Evolutionary conservation across 2,888 invertebrate genomes (phyloP), one percentile per base, ranked within the genome.

Genomic region (Drosophila monieri): DNA sequence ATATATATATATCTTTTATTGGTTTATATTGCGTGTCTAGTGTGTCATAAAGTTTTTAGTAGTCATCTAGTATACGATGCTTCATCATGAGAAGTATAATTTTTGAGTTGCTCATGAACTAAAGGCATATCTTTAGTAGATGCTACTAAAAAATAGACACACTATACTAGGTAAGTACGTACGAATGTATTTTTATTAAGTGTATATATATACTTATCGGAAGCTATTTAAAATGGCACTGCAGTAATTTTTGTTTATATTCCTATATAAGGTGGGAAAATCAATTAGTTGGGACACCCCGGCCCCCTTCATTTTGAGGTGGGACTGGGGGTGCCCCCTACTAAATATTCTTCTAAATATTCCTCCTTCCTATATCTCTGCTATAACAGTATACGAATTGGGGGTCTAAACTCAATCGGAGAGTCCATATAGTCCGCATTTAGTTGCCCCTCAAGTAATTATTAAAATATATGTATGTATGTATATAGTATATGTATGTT

Each of bases 161-260:
- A n/a, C 47, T 57, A 47, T 57, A 32, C 57, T 25, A 41, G 47
- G 47, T 61, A 60, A 37, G 56, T 52, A 49, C 55, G 57, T 39
- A 49, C 52, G 55, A 61, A 55, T 62, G 48, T 62, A 71, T 72
- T 43, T 73, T 58, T 64, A n/a, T 77, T 68, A 65, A 72, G 39
- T 70, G 49, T 62, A 54, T 67, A 51, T 75, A 73, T 70, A 52
- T 80, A 78, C 87, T 86, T 85, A 80, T 85, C 77, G 90, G 89
- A 89, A 88, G 89, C 89, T 89, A 88, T 85, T 87, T 88, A 88
- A 89, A 90, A 90, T 90, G 90, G 90, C 90, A 90, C 90, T 90
- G 90, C 90, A 90, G 90, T 90, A 87, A 88, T 80, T 78, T 83
- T 55, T 85, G 71, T 80, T 78, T 80, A 80, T 86, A 86, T 84